Percentiles rank a stretch among this genome's conserved stretches.
phyloP scores from a whole-genome alignment of 1,140 invertebrate species.

The Oryzaephilus surinamensis region DNA sequence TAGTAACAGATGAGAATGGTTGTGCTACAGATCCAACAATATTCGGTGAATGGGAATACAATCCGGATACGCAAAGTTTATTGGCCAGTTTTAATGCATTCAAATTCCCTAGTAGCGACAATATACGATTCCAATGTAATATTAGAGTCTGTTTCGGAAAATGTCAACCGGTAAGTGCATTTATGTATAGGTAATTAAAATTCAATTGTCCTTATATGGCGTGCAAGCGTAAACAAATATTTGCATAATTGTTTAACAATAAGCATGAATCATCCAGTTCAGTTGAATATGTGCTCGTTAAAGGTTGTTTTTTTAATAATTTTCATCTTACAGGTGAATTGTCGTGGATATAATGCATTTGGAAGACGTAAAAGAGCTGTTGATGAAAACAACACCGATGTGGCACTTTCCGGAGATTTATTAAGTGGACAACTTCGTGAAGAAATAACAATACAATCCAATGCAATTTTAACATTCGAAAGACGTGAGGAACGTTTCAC shows the following conservation, averaged over 20 bases:
- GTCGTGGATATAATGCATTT: slow-evolving; percentile 80
- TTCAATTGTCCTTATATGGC: neutral
- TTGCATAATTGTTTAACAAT: slow-evolving; percentile 2
- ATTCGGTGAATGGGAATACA: slow-evolving; percentile 87
- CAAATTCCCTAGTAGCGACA: slow-evolving; percentile 91
- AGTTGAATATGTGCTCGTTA: neutral
- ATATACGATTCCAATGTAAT: slow-evolving; percentile 92
- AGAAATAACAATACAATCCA: slow-evolving; percentile 87
- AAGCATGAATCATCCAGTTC: too few species aligned
- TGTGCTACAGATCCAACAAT: slow-evolving; percentile 87
- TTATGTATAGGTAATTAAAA: too few species aligned
- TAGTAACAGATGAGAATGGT: slow-evolving; percentile 87
- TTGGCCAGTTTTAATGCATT: slow-evolving; percentile 87
- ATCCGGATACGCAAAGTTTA: slow-evolving; percentile 69
- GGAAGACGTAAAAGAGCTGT: slow-evolving; percentile 65
- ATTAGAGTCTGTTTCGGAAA: slow-evolving; percentile 90
- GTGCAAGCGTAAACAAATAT: neutral
- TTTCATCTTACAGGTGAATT: slow-evolving; percentile 69
- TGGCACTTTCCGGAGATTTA: slow-evolving; percentile 45
- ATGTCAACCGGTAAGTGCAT: slow-evolving; percentile 75
- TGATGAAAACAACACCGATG: slow-evolving; percentile 46
- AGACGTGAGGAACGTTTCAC: slow-evolving; percentile 59
- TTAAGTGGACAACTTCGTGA: slow-evolving; percentile 76
- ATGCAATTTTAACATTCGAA: slow-evolving; percentile 82
- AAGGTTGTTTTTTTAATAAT: too few species aligned